These are phyloP conservation scores for Herpetotheres cachinnans DNA, from an alignment of 2,113 vertebrate genomes.

Conservation along the genomic window DNA sequence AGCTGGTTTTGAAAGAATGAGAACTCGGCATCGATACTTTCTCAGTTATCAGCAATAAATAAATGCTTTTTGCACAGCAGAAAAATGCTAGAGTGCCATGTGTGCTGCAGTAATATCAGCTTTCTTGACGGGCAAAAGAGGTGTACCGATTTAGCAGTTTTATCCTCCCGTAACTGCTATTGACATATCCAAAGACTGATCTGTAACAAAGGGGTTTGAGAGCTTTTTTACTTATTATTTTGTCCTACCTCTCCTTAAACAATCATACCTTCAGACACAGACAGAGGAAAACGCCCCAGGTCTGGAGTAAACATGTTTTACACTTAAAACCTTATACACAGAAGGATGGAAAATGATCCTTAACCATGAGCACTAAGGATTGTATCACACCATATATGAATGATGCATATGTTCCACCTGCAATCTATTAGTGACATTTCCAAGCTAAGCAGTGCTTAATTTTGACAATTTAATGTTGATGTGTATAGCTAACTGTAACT, in stretches of 20 bases:
- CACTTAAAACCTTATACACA: background rate
- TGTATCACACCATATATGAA: fast-evolving
- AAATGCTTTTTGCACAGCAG: background rate
- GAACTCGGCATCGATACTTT: background rate
- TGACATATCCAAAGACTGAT: background rate
- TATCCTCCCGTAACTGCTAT: fast-evolving
- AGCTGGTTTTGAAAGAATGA: background rate
- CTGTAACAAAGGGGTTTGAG: background rate
- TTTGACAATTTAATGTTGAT: background rate
- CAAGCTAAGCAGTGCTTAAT: background rate
- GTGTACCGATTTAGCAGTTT: background rate
- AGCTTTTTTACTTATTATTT: background rate
- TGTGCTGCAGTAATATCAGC: background rate
- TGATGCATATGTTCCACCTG: background rate
- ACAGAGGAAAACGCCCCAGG: background rate
- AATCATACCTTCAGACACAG: background rate
- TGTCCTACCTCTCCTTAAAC: background rate
- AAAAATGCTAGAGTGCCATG: background rate
- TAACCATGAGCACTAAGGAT: background rate
- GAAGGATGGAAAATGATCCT: background rate
- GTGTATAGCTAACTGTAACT: background rate
- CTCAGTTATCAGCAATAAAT: background rate
- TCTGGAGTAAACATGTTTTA: background rate
- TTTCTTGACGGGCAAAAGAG: background rate
- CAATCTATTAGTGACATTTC: background rate